Evolutionary conservation across 1,140 invertebrate species (phyloP).

Genomic region (Kradibia gibbosae): DNA sequence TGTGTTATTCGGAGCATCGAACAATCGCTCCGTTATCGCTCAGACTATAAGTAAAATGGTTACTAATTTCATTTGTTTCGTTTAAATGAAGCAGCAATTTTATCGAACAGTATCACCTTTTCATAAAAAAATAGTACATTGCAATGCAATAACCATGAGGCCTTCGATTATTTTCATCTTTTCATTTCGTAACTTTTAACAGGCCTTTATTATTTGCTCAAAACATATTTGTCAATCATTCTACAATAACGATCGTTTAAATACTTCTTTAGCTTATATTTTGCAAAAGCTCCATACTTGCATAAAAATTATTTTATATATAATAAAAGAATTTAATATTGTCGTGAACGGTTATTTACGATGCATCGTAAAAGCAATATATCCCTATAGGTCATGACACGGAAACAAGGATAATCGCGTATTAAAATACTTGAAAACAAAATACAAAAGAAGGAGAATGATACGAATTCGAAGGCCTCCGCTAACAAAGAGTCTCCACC

Average conservation of each 20-base stretch:
- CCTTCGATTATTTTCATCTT: neutral
- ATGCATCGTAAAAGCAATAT: neutral
- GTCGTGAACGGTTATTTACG: neutral
- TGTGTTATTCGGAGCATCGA: neutral
- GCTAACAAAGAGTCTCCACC: neutral
- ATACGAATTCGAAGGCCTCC: neutral
- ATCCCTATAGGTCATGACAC: neutral
- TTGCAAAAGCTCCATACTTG: neutral
- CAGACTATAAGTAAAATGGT: neutral
- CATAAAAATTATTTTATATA: neutral
- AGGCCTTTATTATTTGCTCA: neutral
- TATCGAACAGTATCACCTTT: constrained; percentile 50
- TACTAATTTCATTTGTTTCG: neutral
- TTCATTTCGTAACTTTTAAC: constrained; percentile 5
- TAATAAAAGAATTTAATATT: neutral
- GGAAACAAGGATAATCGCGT: neutral
- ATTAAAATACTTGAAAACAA: neutral
- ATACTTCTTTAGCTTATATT: neutral
- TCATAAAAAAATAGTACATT: constrained; percentile 11
- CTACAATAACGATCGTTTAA: neutral
- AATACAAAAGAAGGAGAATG: neutral
- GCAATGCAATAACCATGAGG: neutral
- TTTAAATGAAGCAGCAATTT: constrained; percentile 36
- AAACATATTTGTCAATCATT: neutral
- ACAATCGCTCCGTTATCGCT: neutral